Conservation (phyloP, 2,888 invertebrate species). For the Eledone cirrhosa region DNA sequence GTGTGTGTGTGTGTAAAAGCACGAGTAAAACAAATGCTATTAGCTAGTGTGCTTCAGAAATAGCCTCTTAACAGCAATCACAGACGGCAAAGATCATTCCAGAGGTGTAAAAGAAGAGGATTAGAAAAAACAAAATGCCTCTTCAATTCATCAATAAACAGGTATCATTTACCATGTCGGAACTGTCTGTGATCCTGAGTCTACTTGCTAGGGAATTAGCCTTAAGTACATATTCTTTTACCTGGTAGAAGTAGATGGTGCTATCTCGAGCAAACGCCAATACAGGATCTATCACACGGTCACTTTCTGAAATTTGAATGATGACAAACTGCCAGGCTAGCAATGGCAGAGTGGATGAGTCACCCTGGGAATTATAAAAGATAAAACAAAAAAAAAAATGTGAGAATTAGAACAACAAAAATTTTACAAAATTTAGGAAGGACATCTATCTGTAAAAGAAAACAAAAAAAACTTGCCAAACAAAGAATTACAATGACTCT, state of each 20-base stretch:
- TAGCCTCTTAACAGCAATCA: too few species aligned
- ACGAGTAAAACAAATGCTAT: too few species aligned
- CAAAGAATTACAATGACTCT: too few species aligned
- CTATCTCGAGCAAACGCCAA: slow-evolving; percentile 88
- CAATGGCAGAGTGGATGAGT: slow-evolving; percentile 82
- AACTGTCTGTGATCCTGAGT: neutral
- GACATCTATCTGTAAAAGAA: too few species aligned
- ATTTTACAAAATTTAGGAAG: too few species aligned
- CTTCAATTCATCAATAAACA: neutral
- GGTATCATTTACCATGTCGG: neutral
- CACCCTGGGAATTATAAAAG: slow-evolving; percentile 53
- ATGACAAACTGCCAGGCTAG: slow-evolving; percentile 92
- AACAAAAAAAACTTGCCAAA: too few species aligned
- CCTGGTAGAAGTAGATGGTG: slow-evolving; percentile 86
- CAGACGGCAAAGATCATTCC: too few species aligned
- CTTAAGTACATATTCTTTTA: slow-evolving; percentile 39
- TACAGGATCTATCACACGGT: slow-evolving; percentile 79
- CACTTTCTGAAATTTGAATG: slow-evolving; percentile 74
- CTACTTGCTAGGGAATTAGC: neutral
- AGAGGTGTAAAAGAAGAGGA: too few species aligned
- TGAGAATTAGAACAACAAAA: too few species aligned
- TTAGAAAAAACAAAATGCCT: too few species aligned
- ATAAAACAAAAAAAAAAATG: neutral
- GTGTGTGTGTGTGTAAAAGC: too few species aligned
- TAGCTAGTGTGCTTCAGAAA: too few species aligned